Conservation (phyloP, 2,888 invertebrate genomes). For the Teinopalpus imperialis region DNA sequence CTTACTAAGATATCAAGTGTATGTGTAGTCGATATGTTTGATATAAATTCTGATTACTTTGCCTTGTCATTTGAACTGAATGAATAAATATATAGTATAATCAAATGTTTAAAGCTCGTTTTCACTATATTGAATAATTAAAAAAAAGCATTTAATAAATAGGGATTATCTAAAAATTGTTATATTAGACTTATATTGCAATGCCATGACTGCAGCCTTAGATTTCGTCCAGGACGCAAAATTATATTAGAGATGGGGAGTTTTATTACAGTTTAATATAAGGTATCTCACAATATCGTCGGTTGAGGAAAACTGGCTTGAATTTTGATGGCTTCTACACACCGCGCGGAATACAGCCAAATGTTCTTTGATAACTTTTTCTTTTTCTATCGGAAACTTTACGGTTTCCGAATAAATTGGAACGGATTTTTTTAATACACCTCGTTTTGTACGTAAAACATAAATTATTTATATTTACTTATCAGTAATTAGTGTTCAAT, state of each 20-base stretch:
- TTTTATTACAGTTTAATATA: conserved; percentile 75
- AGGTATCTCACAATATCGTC: conserved; percentile 62
- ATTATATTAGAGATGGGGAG: conserved; percentile 63
- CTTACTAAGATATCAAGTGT: too few species aligned
- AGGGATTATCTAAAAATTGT: too few species aligned
- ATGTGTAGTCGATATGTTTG: too few species aligned
- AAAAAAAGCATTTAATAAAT: too few species aligned
- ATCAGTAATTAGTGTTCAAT: conserved; percentile 12
- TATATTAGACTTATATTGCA: too few species aligned
- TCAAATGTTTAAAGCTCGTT: too few species aligned
- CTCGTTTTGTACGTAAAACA: conserved; percentile 6
- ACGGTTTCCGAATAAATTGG: conserved; percentile 38
- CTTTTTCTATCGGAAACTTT: conserved; percentile 38
- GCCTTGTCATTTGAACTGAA: too few species aligned
- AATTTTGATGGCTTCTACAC: conserved; percentile 51
- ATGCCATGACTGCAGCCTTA: conserved; percentile 34
- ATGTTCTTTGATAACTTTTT: conserved; percentile 48
- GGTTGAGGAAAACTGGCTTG: conserved; percentile 47
- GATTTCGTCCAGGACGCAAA: conserved; percentile 48
- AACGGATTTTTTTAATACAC: conserved; percentile 23
- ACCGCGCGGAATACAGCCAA: conserved; percentile 41
- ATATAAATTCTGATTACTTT: too few species aligned
- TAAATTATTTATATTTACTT: conserved; percentile 11
- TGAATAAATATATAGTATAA: too few species aligned
- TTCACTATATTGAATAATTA: too few species aligned